These are phyloP conservation scores for Acronicta leporina DNA, from an alignment of 2,888 invertebrate species.

Conservation along the genomic window DNA sequence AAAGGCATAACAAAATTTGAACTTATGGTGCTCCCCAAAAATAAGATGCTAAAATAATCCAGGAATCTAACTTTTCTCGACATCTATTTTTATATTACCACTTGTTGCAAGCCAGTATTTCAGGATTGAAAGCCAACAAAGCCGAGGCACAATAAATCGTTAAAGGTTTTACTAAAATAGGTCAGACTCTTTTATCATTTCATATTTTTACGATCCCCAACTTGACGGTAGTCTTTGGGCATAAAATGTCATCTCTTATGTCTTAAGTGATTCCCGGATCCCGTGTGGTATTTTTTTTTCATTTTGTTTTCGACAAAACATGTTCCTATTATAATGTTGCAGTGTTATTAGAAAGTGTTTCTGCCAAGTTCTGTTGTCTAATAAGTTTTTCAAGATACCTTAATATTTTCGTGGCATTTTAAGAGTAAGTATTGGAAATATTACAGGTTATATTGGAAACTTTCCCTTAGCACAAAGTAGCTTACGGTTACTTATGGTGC, in stretches of 20 bases:
- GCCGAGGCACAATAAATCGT: constrained; percentile 24
- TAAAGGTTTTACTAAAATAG: constrained; percentile 35
- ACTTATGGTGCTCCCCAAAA: no score
- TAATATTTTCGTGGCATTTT: background rate
- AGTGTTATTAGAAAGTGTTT: background rate
- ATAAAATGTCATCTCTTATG: constrained; percentile 11
- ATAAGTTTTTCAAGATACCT: constrained; percentile 22
- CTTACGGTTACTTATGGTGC: no score
- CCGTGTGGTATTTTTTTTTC: background rate
- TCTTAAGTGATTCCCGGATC: constrained; percentile 3
- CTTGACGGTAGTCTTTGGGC: constrained; percentile 16
- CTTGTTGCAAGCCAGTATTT: constrained; percentile 18
- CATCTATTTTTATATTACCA: constrained; percentile 12
- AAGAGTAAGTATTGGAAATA: no score
- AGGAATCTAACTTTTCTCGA: background rate
- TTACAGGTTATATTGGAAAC: no score
- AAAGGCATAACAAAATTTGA: no score
- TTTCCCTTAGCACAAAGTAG: no score
- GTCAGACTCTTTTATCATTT: constrained; percentile 20
- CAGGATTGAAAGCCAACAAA: constrained; percentile 11
- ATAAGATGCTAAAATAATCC: no score
- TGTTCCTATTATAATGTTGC: background rate
- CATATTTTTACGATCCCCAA: constrained; percentile 19
- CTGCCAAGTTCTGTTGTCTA: background rate
- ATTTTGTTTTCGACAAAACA: constrained; percentile 5